Evolutionary conservation across 1,140 invertebrate species (phyloP), one percentile per base, ranked within the genome.

Genomic region (Bombyx mandarina): DNA sequence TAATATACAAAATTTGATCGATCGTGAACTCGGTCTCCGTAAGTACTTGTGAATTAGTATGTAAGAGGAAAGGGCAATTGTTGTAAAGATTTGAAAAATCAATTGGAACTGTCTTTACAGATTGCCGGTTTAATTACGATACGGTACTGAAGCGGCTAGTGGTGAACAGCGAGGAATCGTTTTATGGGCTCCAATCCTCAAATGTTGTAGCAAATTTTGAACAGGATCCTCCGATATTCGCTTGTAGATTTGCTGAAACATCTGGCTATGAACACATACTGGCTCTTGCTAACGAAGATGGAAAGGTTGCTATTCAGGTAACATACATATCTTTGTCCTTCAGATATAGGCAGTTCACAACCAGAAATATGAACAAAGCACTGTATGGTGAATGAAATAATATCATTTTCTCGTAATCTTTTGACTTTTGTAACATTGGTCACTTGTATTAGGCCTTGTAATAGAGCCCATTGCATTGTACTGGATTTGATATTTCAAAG

Each of bases 241-340:
- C 91, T 0, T 92, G 91, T 61, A 91, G 91, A 66, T 92, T 92
- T 65, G 89, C 91, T 7, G 90, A 91, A 65, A 79, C 85, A 35
- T 67, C 89, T 46, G 90, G 90, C 26, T 90, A 90, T 56, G 88
- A 93, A 71, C 89, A 96, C 74, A 89, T 95, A 35, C 77, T 96
- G 44, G 94, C 93, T 9, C 88, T 96, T 45, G 94, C 94, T 12
- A 96, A 96, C 84, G 95, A 97, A 88, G 94, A 95, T 88, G 96
- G 95, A 7, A 91, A 89, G 69, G 87, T 95, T 52, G 90, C 90
- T 42, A 83, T 95, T 12, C 91, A 93, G 77, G 88, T 88, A 77
- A 10, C 2, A 42, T 10, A 5, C 51, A 3, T 35, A 35, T 35
- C 26, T 35, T 35, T 3, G 26, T 35, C 26, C 26, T 35, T 35